Percentiles rank a stretch among this genome's conserved stretches.
Evolutionary conservation across 1,140 invertebrate species (phyloP).

Genomic region (Conus ventricosus): DNA sequence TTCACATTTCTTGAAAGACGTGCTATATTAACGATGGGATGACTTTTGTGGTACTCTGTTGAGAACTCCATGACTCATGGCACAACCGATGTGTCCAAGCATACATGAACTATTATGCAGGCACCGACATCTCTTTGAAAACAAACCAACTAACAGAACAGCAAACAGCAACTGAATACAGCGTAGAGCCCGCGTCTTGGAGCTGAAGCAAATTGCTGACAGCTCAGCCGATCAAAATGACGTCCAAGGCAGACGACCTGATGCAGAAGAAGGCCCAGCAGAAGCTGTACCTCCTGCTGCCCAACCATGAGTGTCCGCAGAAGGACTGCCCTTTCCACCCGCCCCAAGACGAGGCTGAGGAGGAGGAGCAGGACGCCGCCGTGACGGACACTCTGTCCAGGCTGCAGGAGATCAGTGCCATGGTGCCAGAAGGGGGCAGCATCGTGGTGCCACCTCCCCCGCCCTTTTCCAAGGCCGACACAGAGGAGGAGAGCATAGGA

Average conservation of each 20-base stretch:
- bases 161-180: no score
- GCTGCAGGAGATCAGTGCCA: constrained; percentile 35
- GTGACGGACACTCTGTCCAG: constrained; percentile 36
- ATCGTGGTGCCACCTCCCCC: constrained; percentile 21
- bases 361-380: constrained; percentile 29
- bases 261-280: constrained; percentile 19
- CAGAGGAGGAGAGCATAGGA: not conserved
- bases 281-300: constrained; percentile 47
- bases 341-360: constrained; percentile 29
- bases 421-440: constrained; percentile 15
- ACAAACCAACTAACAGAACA: no score
- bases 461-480: not conserved
- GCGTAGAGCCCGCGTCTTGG: no score
- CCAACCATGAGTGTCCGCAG: constrained; percentile 48
- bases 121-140: no score
- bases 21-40: no score
- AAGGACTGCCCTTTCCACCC: constrained; percentile 53
- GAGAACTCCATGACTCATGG: no score
- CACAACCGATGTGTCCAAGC: no score
- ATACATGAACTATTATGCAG: no score
- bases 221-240: not conserved
- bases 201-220: no score
- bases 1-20: no score
- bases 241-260: not conserved
- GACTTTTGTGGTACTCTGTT: no score